Evolutionary conservation across 2,888 invertebrate genomes (phyloP).

Genomic region (Heliconius cydno): DNA sequence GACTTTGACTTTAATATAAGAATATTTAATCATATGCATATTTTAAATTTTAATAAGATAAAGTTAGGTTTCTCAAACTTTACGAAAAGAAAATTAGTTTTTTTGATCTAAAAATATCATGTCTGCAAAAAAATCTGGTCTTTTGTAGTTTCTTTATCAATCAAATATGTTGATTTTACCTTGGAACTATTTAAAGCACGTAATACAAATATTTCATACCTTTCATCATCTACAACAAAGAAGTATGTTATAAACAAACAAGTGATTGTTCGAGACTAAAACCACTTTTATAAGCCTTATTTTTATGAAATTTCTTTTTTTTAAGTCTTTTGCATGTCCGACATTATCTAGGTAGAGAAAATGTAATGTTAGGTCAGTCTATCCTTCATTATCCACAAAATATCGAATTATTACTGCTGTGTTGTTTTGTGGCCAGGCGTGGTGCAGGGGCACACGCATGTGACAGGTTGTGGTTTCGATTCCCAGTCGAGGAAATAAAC

Average conservation of each 20-base stretch:
- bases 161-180: neutral
- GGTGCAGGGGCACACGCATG: too few relatives aligned
- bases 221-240: conserved; percentile 4
- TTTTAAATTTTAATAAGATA: neutral
- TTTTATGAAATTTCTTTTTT: too few relatives aligned
- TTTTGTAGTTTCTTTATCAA: conserved; percentile 2
- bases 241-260: neutral
- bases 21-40: too few relatives aligned
- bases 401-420: too few relatives aligned
- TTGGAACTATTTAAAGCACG: conserved; percentile 9
- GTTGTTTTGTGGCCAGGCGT: too few relatives aligned
- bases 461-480: too few relatives aligned
- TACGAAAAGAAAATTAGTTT: neutral
- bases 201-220: conserved; percentile 2
- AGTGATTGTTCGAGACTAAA: neutral
- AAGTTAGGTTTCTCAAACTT: neutral
- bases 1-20: too few relatives aligned
- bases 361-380: too few relatives aligned
- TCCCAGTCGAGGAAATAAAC: too few relatives aligned
- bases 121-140: neutral
- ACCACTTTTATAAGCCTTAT: neutral
- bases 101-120: neutral
- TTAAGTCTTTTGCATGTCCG: too few relatives aligned
- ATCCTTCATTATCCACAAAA: too few relatives aligned
- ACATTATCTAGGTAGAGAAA: too few relatives aligned